Percentiles rank a stretch among this genome's conserved stretches.
phyloP scores from a whole-genome alignment of 2,797 vertebrate genomes.

The Notamacropus eugenii region DNA sequence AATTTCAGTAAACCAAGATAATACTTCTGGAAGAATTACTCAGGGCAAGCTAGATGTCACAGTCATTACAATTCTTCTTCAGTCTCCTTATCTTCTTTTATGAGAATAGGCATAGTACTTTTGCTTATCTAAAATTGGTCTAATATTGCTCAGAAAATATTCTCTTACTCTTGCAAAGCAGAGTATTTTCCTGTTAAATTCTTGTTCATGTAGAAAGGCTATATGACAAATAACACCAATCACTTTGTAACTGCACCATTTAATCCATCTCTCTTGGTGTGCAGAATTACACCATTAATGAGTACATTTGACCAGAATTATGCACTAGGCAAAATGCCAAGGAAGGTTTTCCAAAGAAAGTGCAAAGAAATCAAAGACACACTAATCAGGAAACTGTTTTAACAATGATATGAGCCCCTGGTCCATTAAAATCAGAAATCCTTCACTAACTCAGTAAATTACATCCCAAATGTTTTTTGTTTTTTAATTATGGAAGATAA shows the following conservation, averaged over 20 bases:
- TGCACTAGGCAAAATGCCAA: not conserved
- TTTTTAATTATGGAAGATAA: not conserved
- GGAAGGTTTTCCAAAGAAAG: not conserved
- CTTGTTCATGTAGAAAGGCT: not conserved
- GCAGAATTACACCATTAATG: not conserved
- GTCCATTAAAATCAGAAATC: not conserved
- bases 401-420: not conserved
- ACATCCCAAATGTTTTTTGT: not conserved
- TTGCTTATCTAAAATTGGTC: not conserved
- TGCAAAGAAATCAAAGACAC: not conserved
- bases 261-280: not conserved
- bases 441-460: not conserved
- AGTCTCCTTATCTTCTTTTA: not conserved
- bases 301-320: not conserved
- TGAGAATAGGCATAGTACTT: not conserved
- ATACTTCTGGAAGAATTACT: not conserved
- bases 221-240: not conserved
- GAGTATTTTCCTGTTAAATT: not conserved
- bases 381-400: not conserved
- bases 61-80: not conserved
- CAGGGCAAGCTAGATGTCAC: not conserved
- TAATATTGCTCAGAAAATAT: not conserved
- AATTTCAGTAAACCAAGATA: not conserved
- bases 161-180: not conserved
- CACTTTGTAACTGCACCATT: not conserved